A percentile compares a stretch with the other conserved stretches of the same genome.
phyloP scores from a whole-genome alignment of 1,140 invertebrate genomes.

The Pararge aegeria region DNA sequence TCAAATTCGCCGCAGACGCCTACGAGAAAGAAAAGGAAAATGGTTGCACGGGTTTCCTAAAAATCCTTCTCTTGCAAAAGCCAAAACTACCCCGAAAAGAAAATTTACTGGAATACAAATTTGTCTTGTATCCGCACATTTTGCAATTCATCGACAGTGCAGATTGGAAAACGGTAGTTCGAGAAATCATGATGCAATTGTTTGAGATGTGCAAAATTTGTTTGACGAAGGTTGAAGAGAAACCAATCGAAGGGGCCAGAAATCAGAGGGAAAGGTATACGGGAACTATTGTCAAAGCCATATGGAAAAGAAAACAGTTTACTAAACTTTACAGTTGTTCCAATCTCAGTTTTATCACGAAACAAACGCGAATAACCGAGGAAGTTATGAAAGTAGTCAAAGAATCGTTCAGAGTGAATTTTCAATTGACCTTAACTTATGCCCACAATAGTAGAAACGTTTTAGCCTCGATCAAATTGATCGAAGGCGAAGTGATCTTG shows the following conservation, averaged over 20 bases:
- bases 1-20: constrained; percentile 46
- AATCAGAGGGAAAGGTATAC: constrained; percentile 44
- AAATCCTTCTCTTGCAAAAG: constrained; percentile 40
- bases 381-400: constrained; percentile 39
- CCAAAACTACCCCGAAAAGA: constrained; percentile 34
- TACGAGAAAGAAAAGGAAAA: constrained; percentile 43
- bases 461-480: constrained; percentile 23
- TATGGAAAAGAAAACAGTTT: constrained; percentile 55
- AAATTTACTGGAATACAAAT: constrained; percentile 39
- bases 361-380: constrained; percentile 42
- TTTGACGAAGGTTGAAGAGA: constrained; percentile 38
- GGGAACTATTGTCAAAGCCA: constrained; percentile 31
- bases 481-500: constrained; percentile 34
- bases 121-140: constrained; percentile 36
- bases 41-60: constrained; percentile 35
- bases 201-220: constrained; percentile 47
- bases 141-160: constrained; percentile 28
- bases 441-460: constrained; percentile 27
- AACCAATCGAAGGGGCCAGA: constrained; percentile 24
- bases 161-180: constrained; percentile 47
- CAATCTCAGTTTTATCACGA: constrained; percentile 34
- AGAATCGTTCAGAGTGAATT: constrained; percentile 30
- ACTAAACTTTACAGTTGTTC: constrained; percentile 22
- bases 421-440: constrained; percentile 40
- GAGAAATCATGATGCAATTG: constrained; percentile 30